These are phyloP conservation scores for Nyctibius grandis DNA, from an alignment of 2,797 vertebrate genomes.

Conservation along the genomic window DNA sequence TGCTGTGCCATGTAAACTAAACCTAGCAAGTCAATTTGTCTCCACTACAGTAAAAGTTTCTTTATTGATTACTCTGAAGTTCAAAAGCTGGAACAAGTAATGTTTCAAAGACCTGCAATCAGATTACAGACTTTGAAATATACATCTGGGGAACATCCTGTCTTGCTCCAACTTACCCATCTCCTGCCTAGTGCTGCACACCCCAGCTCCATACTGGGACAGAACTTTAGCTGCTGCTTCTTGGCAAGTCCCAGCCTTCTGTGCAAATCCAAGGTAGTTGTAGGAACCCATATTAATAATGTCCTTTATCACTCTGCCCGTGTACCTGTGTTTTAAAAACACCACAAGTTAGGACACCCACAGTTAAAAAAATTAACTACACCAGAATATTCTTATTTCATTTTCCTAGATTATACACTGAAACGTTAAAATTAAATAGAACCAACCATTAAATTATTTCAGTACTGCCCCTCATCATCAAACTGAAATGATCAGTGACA, in stretches of 20 bases:
- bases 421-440: neutral
- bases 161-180: slow-evolving; percentile 80
- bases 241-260: slow-evolving; percentile 84
- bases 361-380: neutral
- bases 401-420: neutral
- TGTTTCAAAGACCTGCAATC: neutral
- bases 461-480: neutral
- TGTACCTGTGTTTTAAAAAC: slow-evolving; percentile 79
- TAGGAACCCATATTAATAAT: slow-evolving; percentile 98
- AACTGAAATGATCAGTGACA: neutral
- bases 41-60: neutral
- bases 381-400: neutral
- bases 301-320: slow-evolving; percentile 86
- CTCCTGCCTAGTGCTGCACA: slow-evolving; percentile 90
- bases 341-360: slow-evolving; percentile 3
- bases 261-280: slow-evolving; percentile 96
- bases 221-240: slow-evolving; percentile 80
- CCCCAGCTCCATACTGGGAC: slow-evolving; percentile 85
- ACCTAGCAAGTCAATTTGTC: neutral
- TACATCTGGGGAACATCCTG: neutral
- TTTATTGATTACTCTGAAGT: neutral
- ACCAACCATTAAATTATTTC: neutral
- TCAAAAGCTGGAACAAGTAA: neutral
- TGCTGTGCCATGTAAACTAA: neutral
- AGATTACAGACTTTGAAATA: neutral